Evolutionary conservation across 2,888 invertebrate species (phyloP).

Genomic region (Orchestes rusci): DNA sequence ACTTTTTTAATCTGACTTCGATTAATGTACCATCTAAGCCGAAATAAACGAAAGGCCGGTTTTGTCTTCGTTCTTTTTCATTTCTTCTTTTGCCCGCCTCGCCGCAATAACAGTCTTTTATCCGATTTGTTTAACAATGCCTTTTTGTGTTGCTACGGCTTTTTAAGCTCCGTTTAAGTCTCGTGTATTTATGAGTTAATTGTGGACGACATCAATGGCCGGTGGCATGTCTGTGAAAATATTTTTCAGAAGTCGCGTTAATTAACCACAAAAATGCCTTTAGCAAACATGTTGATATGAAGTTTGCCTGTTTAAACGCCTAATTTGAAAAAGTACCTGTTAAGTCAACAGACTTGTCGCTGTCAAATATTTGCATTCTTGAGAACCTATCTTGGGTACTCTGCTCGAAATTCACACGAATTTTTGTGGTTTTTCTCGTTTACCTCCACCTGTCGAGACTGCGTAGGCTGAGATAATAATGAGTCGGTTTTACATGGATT

Average conservation of each 20-base stretch:
- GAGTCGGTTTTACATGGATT: no score
- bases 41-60: slow-evolving; percentile 3
- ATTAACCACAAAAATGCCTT: slow-evolving; percentile 18
- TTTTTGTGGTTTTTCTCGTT: slow-evolving; percentile 4
- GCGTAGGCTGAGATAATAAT: no score
- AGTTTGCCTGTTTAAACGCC: slow-evolving; percentile 22
- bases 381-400: slow-evolving; percentile 3
- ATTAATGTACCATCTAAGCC: slow-evolving; percentile 10
- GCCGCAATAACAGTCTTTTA: slow-evolving; percentile 11
- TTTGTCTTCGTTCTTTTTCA: slow-evolving; percentile 6
- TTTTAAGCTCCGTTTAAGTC: slow-evolving; percentile 3
- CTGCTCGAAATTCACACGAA: slow-evolving; percentile 11
- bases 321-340: slow-evolving; percentile 24
- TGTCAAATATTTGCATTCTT: slow-evolving; percentile 20
- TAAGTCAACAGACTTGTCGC: slow-evolving; percentile 21
- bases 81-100: slow-evolving; percentile 5
- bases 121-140: slow-evolving; percentile 9
- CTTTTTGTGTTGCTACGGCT: slow-evolving; percentile 5
- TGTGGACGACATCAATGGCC: no score
- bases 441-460: not conserved
- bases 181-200: slow-evolving; percentile 6
- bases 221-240: no score
- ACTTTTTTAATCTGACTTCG: slow-evolving; percentile 11
- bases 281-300: slow-evolving; percentile 6
- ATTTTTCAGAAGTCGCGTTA: no score